These are phyloP conservation scores for Ceuthmochares aereus DNA, from an alignment of 2,113 vertebrate species.

Conservation along the genomic window DNA sequence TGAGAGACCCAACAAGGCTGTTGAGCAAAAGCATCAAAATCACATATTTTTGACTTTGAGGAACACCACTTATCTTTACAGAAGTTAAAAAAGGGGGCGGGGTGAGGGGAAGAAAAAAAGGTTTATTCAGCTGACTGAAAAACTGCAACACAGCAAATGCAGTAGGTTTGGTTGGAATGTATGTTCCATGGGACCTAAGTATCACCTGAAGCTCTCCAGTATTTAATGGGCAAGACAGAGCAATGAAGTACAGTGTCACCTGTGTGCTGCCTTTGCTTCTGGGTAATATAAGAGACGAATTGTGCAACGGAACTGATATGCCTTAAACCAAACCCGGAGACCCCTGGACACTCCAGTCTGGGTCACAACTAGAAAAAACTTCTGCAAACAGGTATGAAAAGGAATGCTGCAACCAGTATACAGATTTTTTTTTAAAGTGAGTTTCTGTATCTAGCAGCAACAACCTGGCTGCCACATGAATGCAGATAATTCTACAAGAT, in stretches of 20 bases:
- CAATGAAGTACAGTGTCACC: rapidly evolving
- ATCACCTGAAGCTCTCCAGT: background rate
- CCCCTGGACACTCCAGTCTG: no score
- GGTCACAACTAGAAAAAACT: background rate
- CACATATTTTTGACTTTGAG: background rate
- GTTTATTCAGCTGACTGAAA: background rate
- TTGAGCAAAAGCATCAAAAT: background rate
- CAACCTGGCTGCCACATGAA: background rate
- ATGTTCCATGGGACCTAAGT: background rate
- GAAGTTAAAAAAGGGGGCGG: background rate
- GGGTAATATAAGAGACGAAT: no score
- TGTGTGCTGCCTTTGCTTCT: background rate
- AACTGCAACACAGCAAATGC: background rate
- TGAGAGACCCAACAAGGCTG: background rate
- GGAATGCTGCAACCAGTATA: background rate
- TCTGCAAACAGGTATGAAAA: background rate
- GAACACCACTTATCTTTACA: background rate
- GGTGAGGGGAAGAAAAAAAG: background rate
- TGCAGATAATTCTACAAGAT: background rate
- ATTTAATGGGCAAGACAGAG: background rate
- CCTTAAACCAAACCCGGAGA: no score
- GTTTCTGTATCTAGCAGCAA: background rate
- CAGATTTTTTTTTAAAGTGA: background rate
- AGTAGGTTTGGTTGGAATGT: background rate
- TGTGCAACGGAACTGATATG: no score